These are phyloP conservation scores for Eulemur macaco DNA, from an alignment of 2,113 vertebrate species.

Conservation along the genomic window DNA sequence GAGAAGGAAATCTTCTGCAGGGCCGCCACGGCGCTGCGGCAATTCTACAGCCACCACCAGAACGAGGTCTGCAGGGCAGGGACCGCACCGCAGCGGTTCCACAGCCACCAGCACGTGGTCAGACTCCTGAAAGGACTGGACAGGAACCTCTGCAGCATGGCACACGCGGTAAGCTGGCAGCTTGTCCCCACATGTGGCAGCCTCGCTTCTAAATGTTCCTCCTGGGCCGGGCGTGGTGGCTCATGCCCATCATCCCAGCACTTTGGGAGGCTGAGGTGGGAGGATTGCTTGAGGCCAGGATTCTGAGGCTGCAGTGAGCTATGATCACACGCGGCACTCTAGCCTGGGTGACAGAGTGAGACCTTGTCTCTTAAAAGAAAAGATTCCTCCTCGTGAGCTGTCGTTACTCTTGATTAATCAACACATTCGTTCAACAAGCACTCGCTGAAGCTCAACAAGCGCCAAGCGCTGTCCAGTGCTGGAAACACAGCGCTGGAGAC, in stretches of 20 bases:
- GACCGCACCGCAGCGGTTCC: rapidly evolving
- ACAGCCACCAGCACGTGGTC: rapidly evolving
- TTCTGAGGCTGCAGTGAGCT: too few relatives aligned
- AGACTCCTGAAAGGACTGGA: rapidly evolving
- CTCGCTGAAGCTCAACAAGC: neutral
- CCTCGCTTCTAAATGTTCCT: neutral
- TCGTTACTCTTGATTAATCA: neutral
- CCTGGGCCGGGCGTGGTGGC: neutral
- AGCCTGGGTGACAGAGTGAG: too few relatives aligned
- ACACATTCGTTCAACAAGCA: neutral
- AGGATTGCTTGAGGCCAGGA: too few relatives aligned
- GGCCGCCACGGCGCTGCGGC: rapidly evolving
- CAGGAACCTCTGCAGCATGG: neutral
- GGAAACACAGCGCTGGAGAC: neutral
- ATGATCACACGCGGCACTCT: too few relatives aligned
- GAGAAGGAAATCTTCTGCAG: slow-evolving; percentile 57
- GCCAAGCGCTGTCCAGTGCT: neutral
- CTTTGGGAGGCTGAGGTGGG: too few relatives aligned
- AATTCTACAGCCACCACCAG: rapidly evolving
- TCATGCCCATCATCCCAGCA: too few relatives aligned
- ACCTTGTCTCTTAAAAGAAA: too few relatives aligned
- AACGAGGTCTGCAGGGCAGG: slow-evolving; percentile 47
- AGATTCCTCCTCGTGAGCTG: neutral
- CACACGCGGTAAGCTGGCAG: rapidly evolving
- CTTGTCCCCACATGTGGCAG: rapidly evolving